These are phyloP conservation scores for Poeciliopsis turrubarensis DNA, from an alignment of 2,113 vertebrate genomes.

Conservation along the genomic window DNA sequence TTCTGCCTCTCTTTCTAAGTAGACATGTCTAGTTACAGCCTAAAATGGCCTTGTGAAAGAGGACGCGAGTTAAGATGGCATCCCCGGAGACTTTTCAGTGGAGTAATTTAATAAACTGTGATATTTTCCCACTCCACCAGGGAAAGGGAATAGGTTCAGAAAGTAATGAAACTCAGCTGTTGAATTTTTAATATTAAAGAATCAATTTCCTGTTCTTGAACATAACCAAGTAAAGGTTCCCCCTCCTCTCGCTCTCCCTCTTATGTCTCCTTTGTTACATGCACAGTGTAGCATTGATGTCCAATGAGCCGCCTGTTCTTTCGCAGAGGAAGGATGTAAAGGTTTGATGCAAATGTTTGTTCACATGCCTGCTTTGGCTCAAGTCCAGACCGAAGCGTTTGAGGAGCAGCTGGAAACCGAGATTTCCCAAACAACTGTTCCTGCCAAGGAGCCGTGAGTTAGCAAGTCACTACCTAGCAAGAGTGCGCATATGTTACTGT, in stretches of 20 bases:
- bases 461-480: background rate
- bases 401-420: slow-evolving; percentile 28
- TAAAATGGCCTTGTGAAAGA: slow-evolving; percentile 74
- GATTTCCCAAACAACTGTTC: slow-evolving; percentile 1
- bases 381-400: slow-evolving; percentile 10
- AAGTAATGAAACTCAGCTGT: slow-evolving; percentile 78
- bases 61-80: slow-evolving; percentile 72
- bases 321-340: slow-evolving; percentile 19
- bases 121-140: slow-evolving; percentile 72
- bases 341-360: slow-evolving; percentile 51
- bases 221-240: slow-evolving; percentile 51
- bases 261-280: slow-evolving; percentile 31
- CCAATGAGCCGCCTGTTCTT: slow-evolving; percentile 7
- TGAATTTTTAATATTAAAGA: slow-evolving; percentile 79
- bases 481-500: background rate
- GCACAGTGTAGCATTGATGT: slow-evolving; percentile 38
- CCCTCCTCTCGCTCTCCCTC: slow-evolving; percentile 46
- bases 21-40: slow-evolving; percentile 75
- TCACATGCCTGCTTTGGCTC: slow-evolving; percentile 30
- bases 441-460: background rate
- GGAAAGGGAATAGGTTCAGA: slow-evolving; percentile 66
- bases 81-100: slow-evolving; percentile 75
- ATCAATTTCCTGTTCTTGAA: slow-evolving; percentile 76
- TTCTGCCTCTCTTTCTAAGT: slow-evolving; percentile 55
- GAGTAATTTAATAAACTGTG: slow-evolving; percentile 81